Evolutionary conservation across 1,140 invertebrate species (phyloP).

Genomic region (Conopomorpha cramerella): DNA sequence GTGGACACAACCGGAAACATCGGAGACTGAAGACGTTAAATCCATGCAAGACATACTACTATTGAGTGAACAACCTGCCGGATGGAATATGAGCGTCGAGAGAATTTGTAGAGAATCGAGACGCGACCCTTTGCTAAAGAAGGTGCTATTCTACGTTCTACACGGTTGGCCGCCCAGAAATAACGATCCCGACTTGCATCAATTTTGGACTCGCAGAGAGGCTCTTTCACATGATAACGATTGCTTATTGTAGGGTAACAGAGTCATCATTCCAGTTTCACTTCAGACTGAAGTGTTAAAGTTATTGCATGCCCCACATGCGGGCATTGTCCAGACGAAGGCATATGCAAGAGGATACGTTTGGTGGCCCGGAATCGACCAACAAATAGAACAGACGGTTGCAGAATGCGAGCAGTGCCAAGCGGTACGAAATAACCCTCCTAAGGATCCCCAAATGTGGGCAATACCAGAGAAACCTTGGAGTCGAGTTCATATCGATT

Average conservation of each 20-base stretch:
- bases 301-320: conserved; percentile 30
- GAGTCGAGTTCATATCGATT: conserved; percentile 55
- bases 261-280: conserved; percentile 10
- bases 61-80: conserved; percentile 1
- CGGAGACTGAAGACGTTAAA: neutral
- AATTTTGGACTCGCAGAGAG: conserved; percentile 8
- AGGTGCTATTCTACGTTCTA: conserved; percentile 7
- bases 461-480: conserved; percentile 29
- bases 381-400: conserved; percentile 22
- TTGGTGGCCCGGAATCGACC: conserved; percentile 53
- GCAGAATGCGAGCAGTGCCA: conserved; percentile 7
- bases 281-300: conserved; percentile 3
- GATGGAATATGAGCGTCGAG: neutral
- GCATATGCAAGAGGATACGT: conserved; percentile 42
- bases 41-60: neutral
- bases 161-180: conserved; percentile 10
- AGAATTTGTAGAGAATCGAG: conserved; percentile 9
- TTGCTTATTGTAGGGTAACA: conserved; percentile 11
- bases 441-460: conserved; percentile 19
- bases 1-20: conserved; percentile 1
- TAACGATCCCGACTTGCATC: conserved; percentile 5
- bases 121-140: conserved; percentile 6
- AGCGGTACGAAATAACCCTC: conserved; percentile 12
- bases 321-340: conserved; percentile 55
- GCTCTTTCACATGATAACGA: conserved; percentile 11